Percentiles rank a stretch among this genome's conserved stretches.
Conservation (phyloP, 2,888 invertebrate species). For the Dione vanillae region DNA sequence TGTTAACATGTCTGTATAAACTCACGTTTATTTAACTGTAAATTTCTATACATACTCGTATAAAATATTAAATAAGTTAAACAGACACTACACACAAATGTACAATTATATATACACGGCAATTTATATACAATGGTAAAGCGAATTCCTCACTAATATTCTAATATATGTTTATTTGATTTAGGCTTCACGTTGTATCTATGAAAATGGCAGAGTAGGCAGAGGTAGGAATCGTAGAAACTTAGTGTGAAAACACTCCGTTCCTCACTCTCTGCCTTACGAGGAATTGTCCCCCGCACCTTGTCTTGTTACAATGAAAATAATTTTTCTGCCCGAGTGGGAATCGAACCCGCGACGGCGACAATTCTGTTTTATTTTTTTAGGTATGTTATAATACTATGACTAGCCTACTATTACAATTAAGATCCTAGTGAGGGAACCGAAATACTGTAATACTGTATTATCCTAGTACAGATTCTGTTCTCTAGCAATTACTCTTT, state of each 20-base stretch:
- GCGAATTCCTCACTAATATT: not conserved
- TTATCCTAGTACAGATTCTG: no score
- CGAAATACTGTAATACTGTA: no score
- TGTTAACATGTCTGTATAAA: slow-evolving; percentile 17
- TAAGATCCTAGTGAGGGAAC: no score
- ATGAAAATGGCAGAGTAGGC: not conserved
- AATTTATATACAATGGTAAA: slow-evolving; percentile 1
- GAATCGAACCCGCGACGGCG: no score
- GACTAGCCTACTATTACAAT: no score
- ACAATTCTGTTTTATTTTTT: no score
- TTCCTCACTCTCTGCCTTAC: not conserved
- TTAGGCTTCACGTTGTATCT: not conserved
- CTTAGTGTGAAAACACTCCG: not conserved
- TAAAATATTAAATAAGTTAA: not conserved
- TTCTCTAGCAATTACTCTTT: no score
- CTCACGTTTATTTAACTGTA: slow-evolving; percentile 19
- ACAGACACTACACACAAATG: not conserved
- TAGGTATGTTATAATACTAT: no score
- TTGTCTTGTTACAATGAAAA: not conserved
- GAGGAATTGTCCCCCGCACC: not conserved
- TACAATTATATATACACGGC: not conserved
- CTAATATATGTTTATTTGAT: no score
- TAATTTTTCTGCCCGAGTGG: no score
- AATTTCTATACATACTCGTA: not conserved
- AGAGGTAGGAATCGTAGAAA: no score